phyloP scores from a whole-genome alignment of 2,888 invertebrate species.

The Eulithis prunata region DNA sequence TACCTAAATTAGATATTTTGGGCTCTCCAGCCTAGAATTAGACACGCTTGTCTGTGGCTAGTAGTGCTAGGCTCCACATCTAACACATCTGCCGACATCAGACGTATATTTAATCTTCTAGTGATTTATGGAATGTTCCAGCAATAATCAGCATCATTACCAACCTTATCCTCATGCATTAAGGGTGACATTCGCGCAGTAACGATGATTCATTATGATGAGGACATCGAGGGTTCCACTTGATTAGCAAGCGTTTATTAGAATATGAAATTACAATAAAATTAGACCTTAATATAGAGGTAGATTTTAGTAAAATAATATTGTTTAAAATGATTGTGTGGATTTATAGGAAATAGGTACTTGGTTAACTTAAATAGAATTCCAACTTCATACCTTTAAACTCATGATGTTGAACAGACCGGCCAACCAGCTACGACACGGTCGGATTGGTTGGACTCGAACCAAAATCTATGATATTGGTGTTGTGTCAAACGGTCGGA shows the following conservation, averaged over 20 bases:
- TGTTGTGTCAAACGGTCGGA: no score
- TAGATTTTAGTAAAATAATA: no score
- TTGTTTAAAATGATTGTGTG: no score
- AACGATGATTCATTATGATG: slow-evolving; percentile 35
- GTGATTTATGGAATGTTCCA: slow-evolving; percentile 59
- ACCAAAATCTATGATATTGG: no score
- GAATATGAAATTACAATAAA: no score
- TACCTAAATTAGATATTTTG: neutral
- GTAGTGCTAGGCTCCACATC: slow-evolving; percentile 26
- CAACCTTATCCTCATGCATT: slow-evolving; percentile 34
- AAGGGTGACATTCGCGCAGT: slow-evolving; percentile 30
- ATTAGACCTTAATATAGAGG: no score
- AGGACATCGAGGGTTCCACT: slow-evolving; percentile 43
- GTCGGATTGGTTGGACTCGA: no score
- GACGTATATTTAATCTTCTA: slow-evolving; percentile 58
- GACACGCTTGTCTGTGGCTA: slow-evolving; percentile 1
- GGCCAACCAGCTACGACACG: no score
- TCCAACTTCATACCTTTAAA: no score
- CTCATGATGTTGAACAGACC: no score
- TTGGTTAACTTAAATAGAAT: no score
- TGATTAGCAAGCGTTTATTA: slow-evolving; percentile 47
- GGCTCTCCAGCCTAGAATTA: neutral
- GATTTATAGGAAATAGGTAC: no score
- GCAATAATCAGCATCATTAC: slow-evolving; percentile 34
- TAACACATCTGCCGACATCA: slow-evolving; percentile 49